Conservation (phyloP, 2,797 vertebrate genomes). For the Buceros bicornis region DNA sequence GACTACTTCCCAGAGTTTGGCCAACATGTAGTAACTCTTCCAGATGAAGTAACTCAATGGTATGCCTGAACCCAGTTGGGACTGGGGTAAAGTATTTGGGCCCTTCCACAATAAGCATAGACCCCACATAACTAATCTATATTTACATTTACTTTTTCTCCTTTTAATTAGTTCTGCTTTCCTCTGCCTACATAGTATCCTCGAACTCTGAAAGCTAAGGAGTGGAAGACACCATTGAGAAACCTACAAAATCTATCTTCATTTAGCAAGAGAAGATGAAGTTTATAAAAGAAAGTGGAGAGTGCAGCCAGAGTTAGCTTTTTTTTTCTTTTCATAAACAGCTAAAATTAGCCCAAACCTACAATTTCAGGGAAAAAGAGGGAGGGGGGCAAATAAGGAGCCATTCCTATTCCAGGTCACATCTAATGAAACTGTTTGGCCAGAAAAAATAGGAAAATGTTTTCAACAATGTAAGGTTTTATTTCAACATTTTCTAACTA, state of each 20-base stretch:
- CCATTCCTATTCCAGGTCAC: neutral
- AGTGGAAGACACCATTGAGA: neutral
- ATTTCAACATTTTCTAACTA: neutral
- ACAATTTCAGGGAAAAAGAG: neutral
- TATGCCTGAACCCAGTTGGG: neutral
- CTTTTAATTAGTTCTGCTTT: neutral
- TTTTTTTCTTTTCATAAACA: neutral
- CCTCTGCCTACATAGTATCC: neutral
- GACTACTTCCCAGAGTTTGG: neutral
- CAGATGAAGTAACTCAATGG: neutral
- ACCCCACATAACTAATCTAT: neutral
- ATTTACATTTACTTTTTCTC: neutral
- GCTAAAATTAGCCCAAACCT: conserved; percentile 15
- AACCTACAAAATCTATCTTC: neutral
- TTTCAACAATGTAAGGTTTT: neutral
- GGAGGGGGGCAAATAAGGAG: neutral
- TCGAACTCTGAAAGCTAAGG: neutral
- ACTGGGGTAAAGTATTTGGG: neutral
- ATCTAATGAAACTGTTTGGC: neutral
- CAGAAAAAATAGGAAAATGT: neutral
- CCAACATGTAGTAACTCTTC: neutral
- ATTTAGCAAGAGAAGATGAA: neutral
- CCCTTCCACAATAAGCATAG: neutral
- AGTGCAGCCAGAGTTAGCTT: neutral
- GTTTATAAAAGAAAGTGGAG: neutral